These are phyloP conservation scores for Myiozetetes cayanensis DNA, from an alignment of 2,113 vertebrate genomes.

Conservation along the genomic window DNA sequence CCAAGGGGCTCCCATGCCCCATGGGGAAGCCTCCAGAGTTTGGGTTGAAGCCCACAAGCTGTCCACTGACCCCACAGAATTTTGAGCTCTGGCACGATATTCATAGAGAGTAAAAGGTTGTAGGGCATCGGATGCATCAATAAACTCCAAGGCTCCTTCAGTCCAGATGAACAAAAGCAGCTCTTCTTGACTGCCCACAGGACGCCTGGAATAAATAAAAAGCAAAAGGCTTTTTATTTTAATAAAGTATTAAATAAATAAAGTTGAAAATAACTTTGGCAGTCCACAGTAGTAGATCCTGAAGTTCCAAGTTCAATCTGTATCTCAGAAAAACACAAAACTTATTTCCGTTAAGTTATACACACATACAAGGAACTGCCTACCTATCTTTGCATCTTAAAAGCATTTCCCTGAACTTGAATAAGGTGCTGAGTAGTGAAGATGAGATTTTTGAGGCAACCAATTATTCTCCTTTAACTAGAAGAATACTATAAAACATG, in stretches of 20 bases:
- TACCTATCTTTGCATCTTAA: neutral
- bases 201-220: constrained; percentile 75
- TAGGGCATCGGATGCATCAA: constrained; percentile 76
- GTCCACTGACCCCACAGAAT: constrained; percentile 78
- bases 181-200: constrained; percentile 74
- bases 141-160: constrained; percentile 82
- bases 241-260: neutral
- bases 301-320: neutral
- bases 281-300: neutral
- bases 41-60: constrained; percentile 79
- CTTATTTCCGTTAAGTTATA: neutral
- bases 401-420: neutral
- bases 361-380: neutral
- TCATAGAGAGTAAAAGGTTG: constrained; percentile 83
- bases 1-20: constrained; percentile 75
- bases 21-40: constrained; percentile 82
- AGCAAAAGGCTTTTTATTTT: neutral
- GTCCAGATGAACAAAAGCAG: constrained; percentile 85
- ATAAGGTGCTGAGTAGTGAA: neutral
- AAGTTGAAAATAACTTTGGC: neutral
- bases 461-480: neutral
- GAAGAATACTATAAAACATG: neutral
- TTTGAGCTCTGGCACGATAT: constrained; percentile 80
- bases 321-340: neutral
- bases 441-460: neutral